Evolutionary conservation across 1,140 invertebrate species (phyloP), one percentile per base, ranked within the genome.

Genomic region (Grapholita molesta): DNA sequence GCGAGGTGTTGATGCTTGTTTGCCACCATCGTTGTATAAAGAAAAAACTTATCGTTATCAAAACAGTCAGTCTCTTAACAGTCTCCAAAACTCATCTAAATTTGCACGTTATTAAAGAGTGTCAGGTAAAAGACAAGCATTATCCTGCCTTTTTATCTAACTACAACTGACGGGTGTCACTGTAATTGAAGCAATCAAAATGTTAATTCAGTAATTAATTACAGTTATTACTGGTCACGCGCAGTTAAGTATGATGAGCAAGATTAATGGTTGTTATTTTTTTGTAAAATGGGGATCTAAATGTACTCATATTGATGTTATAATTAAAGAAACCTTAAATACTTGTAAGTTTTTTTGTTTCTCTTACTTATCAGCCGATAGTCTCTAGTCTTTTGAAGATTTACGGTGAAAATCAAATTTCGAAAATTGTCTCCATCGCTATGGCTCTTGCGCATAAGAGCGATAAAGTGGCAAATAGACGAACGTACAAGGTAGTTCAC

Each of bases 201-300:
- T 15, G 24, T 61, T 61, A 61, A 61, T 61, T 61, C n/a, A 28
- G 24, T 61, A 61, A 61, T 61, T 25, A 61, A 61, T 61, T n/a
- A 61, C 24, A 28, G 24, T 61, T 28, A 30, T 28, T 55, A 28
- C 53, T 28, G 53, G 53, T 25, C 53, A 55, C 55, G 55, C 25
- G n/a, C 42, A 15, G 55, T 32, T 61, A 61, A 61, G 24, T 61
- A 32, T 32, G 55, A 61, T 61, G 24, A 2, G 55, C 18, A 15
- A 5, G 55, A 61, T 61, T 32, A 28, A 61, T 61, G 15, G 55
- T 30, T 15, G n/a, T 61, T 28, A 21, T 48, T 8, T 48, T 48
- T 12, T 48, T 21, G 21, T 1, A 48, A 21, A 48, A 8, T 9
- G 42, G 42, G 42, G 18, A 21, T 9, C 18, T 21, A 9, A 38